Base-by-base conservation (phyloP, 2,113 vertebrate genomes). In the Gadus chalcogrammus region DNA sequence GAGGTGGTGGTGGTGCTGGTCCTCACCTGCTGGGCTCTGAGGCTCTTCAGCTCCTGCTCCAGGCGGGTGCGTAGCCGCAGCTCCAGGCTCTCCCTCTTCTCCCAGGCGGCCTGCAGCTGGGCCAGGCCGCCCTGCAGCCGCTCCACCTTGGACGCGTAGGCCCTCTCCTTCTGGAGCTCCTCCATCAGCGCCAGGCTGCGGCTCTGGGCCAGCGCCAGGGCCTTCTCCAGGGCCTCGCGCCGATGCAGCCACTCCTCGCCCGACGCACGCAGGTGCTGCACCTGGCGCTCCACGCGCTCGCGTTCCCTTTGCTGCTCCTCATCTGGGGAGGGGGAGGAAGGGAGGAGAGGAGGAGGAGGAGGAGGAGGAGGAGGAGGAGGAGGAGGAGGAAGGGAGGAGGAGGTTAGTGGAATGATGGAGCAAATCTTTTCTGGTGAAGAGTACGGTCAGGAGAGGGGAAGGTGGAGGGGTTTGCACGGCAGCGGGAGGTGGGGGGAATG, bases 131-230 rank as follows among this genome's bases (percentile, higher is more conserved):
- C 94, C 89, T 99, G 97, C 79, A 99, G 90, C 74, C 94, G 73
- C 83, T 99, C 96, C 73, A 99, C 97, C 82, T 98, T 99, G 85
- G 97, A 95, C 72, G 98, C 95, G 0, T 99, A 99, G 0, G 97
- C 97, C 55, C 94, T 85, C 74, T 99, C 99, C 87, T 94, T 93
- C 28, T 92, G 89, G 64, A 99, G 91, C 80, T 99, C 97, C 0
- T 96, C 95, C 78, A 98, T 96, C 0, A 94, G 92, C 53, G 93
- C 93, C 20, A 92, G 93, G 0, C 94, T 94, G n/a, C 94, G 92
- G 0, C 83, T 81, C 87, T 97, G 95, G 0, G 94, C 93, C 0
- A 92, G 94, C 83, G 92, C 86, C 85, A 99, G 89, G 0, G 95
- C 94, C 88, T 95, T 94, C 84, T 98, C 97, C 76, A 99, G 87